Base-by-base conservation (phyloP, 1,140 invertebrate species). In the Ceratina australensis region DNA sequence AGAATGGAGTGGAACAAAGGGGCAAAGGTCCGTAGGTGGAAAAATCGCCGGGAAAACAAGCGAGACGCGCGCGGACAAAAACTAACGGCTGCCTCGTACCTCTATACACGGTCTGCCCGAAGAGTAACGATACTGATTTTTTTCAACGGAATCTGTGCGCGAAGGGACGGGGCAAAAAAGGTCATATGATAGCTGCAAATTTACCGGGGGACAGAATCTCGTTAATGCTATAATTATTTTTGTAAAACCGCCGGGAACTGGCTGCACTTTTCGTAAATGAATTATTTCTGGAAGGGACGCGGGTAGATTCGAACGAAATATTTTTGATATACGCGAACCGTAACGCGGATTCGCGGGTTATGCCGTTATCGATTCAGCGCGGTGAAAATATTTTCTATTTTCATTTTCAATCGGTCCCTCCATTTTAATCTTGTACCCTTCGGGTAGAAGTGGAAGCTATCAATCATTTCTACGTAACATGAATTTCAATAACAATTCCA, bases 1-100 rank as follows among this genome's bases (percentile, higher is more conserved):
- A 47, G 78, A 83, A 74, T 67, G 57, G 64, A 61, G 52, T 20
- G 57, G 69, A 82, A 81, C 73, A 84, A 81, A 79, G 66, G 67
- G 63, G 60, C 8, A 60, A 67, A 61, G 24, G 42, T 52, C 28
- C 69, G 57, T 47, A 20, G 20, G 56, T 33, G 52, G 66, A 80
- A 69, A 79, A 66, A 77, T 76, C 79, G 52, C 10, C 13, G 15
- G 26, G n/a, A 26, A 72, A 67, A 75, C 54, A 47, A 72, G 20
- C 20, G 59, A 13, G 49, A 49, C 13, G 24, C 4, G 33, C 33
- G 8, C 7, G 18, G 16, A 60, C n/a, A 22, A 22, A 24, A 47
- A 52, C 26, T 18, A 54, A 12, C 49, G 13, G 63, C 49, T 8
- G 22, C 33, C 33, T 33, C 3, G 33, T 33, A 33, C 33, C 33